These are phyloP conservation scores for Procambarus virginalis DNA, from an alignment of 1,140 invertebrate genomes.

Conservation along the genomic window DNA sequence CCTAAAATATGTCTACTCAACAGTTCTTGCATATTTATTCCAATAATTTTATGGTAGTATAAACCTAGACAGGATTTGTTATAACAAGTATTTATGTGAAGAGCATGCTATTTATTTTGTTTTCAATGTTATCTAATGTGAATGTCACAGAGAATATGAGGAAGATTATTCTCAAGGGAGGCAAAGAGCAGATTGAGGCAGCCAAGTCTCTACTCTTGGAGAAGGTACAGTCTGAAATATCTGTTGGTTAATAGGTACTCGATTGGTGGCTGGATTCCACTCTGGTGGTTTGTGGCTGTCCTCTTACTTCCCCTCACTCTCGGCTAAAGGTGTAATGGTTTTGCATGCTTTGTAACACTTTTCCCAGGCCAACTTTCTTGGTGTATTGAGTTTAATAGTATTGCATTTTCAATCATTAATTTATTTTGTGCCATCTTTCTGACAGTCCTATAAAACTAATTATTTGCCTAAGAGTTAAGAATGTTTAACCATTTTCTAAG, in stretches of 20 bases:
- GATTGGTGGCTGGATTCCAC: neutral
- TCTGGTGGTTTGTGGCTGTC: neutral
- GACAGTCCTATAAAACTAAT: too few relatives aligned
- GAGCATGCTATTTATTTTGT: slow-evolving; percentile 31
- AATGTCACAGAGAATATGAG: slow-evolving; percentile 68
- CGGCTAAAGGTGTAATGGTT: neutral
- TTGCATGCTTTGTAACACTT: neutral
- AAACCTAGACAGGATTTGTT: neutral
- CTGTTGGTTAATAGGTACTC: neutral
- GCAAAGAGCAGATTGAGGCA: slow-evolving; percentile 78
- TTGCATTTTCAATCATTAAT: too few relatives aligned
- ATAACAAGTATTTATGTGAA: neutral
- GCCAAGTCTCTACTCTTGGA: slow-evolving; percentile 79
- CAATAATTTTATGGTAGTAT: neutral
- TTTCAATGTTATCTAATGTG: slow-evolving; percentile 34
- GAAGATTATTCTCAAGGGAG: slow-evolving; percentile 78
- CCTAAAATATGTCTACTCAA: too few relatives aligned
- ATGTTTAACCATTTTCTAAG: too few relatives aligned
- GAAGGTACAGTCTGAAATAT: slow-evolving; percentile 72
- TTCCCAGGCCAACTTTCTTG: neutral
- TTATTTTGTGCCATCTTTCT: too few relatives aligned
- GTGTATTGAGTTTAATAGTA: neutral
- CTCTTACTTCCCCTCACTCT: neutral
- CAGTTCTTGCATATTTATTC: too few relatives aligned
- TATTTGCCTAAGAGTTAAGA: too few relatives aligned